Conservation (phyloP, 2,113 vertebrate genomes). For the Collichthys lucidus region DNA sequence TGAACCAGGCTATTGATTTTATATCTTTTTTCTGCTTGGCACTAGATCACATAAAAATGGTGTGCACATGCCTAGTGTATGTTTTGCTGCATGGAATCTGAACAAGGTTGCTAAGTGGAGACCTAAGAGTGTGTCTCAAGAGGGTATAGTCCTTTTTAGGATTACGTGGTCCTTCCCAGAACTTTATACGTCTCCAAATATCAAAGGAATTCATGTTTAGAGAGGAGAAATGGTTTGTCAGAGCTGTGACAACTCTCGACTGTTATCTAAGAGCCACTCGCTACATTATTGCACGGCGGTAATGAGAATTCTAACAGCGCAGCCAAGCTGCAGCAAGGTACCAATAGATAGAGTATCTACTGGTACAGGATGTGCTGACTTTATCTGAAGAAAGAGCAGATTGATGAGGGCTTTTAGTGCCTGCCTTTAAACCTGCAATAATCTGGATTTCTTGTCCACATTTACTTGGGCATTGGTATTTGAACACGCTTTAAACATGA, state of each 20-base stretch:
- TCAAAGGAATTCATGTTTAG: conserved; percentile 37
- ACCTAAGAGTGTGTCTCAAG: background rate
- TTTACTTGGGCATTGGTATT: background rate
- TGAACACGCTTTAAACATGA: conserved; percentile 5
- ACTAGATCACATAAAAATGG: conserved; percentile 4
- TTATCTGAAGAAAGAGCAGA: background rate
- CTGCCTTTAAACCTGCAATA: background rate
- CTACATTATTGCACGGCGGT: conserved; percentile 51
- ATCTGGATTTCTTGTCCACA: background rate
- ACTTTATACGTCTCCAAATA: conserved; percentile 31
- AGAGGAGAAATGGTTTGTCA: conserved; percentile 32
- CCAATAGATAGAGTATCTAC: background rate
- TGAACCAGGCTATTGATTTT: conserved; percentile 41
- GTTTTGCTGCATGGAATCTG: conserved; percentile 31
- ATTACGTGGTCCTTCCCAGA: conserved; percentile 32
- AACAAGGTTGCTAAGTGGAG: conserved; percentile 21
- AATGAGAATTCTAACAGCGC: conserved; percentile 57
- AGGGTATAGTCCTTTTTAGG: conserved; percentile 2
- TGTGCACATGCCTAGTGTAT: background rate
- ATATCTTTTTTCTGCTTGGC: conserved; percentile 7
- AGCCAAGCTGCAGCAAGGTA: conserved; percentile 23
- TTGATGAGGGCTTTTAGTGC: background rate
- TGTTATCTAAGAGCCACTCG: conserved; percentile 51
- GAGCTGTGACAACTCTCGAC: conserved; percentile 45
- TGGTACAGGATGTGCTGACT: background rate